Conservation (phyloP, 2,888 invertebrate genomes). For the Sericinus montela region DNA sequence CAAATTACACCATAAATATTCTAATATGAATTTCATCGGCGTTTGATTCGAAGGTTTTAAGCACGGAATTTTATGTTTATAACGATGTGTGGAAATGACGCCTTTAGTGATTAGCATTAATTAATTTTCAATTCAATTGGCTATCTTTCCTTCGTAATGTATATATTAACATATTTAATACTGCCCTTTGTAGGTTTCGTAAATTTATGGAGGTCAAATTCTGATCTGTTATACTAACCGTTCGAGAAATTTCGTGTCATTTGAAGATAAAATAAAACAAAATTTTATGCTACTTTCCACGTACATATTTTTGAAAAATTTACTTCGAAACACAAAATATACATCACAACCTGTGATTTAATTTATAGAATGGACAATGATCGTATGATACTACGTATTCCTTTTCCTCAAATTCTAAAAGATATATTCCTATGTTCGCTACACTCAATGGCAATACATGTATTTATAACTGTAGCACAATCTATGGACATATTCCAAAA, state of each 20-base stretch:
- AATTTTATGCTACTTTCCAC: too few relatives aligned
- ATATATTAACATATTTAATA: conserved; percentile 7
- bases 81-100: conserved; percentile 1
- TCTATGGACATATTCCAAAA: background rate
- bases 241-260: too few relatives aligned
- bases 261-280: too few relatives aligned
- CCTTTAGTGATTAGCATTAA: conserved; percentile 7
- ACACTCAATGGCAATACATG: background rate
- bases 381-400: too few relatives aligned
- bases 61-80: background rate
- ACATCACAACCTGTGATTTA: too few relatives aligned
- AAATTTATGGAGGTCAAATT: too few relatives aligned
- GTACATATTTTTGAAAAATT: too few relatives aligned
- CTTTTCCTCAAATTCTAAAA: too few relatives aligned
- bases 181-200: background rate
- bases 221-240: too few relatives aligned
- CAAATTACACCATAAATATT: background rate
- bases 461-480: background rate
- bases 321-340: too few relatives aligned
- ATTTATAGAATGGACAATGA: too few relatives aligned
- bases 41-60: background rate
- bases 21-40: conserved; percentile 6
- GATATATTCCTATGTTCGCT: too few relatives aligned
- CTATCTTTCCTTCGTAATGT: background rate
- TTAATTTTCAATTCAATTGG: background rate